A percentile compares a stretch with the other conserved stretches of the same genome.
Evolutionary conservation across 2,888 invertebrate species (phyloP).

Genomic region (Shargacucullia verbasci): DNA sequence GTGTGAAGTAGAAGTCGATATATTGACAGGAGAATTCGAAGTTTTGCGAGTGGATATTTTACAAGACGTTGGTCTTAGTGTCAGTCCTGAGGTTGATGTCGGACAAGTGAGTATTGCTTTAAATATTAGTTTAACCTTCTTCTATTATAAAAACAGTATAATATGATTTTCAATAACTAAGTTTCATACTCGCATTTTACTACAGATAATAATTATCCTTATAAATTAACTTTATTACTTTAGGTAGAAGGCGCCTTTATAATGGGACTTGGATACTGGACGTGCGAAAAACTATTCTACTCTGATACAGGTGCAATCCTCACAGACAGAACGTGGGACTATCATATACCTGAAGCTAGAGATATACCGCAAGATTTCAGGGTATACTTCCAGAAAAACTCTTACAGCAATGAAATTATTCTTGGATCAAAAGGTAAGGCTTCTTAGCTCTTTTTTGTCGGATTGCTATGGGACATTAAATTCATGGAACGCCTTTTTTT

Average conservation of each 20-base stretch:
- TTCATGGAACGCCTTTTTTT: no score
- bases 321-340: slow-evolving; percentile 93
- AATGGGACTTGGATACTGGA: slow-evolving; percentile 93
- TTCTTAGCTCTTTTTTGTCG: no score
- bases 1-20: slow-evolving; percentile 91
- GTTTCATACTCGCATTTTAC: no score
- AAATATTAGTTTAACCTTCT: neutral
- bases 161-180: no score
- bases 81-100: slow-evolving; percentile 90
- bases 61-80: slow-evolving; percentile 90
- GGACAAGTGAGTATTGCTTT: slow-evolving; percentile 85
- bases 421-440: slow-evolving; percentile 70
- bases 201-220: no score
- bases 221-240: neutral
- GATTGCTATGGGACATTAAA: no score
- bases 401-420: slow-evolving; percentile 89
- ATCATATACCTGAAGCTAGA: slow-evolving; percentile 91
- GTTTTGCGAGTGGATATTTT: slow-evolving; percentile 89
- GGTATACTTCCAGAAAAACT: slow-evolving; percentile 90
- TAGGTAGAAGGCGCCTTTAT: slow-evolving; percentile 92
- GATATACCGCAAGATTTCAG: slow-evolving; percentile 93
- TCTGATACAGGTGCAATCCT: slow-evolving; percentile 90
- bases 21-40: slow-evolving; percentile 91
- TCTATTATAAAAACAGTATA: neutral
- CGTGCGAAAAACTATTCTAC: slow-evolving; percentile 91